These are phyloP conservation scores for Hirtodrosophila trivittata DNA, from an alignment of 2,888 invertebrate genomes.

Conservation along the genomic window DNA sequence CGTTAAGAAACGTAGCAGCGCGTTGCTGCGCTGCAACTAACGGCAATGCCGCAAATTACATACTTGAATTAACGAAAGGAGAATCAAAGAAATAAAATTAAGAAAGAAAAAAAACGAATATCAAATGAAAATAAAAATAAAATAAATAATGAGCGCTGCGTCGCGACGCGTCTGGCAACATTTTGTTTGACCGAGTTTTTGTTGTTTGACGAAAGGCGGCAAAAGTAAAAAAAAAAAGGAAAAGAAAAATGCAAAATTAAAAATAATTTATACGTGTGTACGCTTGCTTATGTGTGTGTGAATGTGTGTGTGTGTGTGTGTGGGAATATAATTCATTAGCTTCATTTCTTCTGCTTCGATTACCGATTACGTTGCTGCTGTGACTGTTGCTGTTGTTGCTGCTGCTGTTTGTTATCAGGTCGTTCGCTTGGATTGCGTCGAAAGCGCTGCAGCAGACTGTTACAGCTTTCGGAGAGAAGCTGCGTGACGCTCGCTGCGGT, in stretches of 20 bases:
- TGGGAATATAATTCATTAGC: conserved; percentile 46
- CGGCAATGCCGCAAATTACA: conserved; percentile 54
- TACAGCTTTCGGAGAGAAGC: conserved; percentile 93
- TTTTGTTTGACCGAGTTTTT: conserved; percentile 69
- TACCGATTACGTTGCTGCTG: conserved; percentile 75
- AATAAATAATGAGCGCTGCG: conserved; percentile 54
- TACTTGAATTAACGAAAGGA: conserved; percentile 58
- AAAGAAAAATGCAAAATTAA: conserved; percentile 55
- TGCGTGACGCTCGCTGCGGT: conserved; percentile 93
- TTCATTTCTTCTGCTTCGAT: conserved; percentile 75
- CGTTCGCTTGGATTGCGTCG: conserved; percentile 91
- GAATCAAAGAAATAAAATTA: conserved; percentile 27
- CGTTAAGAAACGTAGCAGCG: conserved; percentile 59
- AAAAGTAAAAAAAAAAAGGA: conserved; percentile 33
- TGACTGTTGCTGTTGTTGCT: conserved; percentile 51
- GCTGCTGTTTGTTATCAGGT: conserved; percentile 84
- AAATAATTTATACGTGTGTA: conserved; percentile 61
- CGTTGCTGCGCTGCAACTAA: conserved; percentile 72
- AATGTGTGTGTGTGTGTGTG: conserved; percentile 6
- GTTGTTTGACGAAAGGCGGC: conserved; percentile 45
- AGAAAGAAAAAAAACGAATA: conserved; percentile 23
- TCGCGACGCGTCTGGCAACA: conserved; percentile 58
- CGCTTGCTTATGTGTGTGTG: neutral
- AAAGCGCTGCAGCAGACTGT: conserved; percentile 92
- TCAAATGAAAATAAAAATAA: conserved; percentile 56